Base-by-base conservation (phyloP, 2,888 invertebrate species). In the Leucania comma region DNA sequence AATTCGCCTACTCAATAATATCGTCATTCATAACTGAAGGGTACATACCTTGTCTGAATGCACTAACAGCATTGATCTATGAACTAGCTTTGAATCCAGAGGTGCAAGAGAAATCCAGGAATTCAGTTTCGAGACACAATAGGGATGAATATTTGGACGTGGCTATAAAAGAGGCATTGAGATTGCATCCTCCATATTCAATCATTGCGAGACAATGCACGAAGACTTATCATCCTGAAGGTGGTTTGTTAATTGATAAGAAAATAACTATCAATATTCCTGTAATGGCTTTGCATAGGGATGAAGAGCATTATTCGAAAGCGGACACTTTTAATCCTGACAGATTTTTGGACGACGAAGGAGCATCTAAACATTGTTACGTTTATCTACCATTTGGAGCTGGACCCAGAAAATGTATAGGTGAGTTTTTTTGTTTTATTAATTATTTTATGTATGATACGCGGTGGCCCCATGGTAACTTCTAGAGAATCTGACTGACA, bases 381-480 rank as follows among this genome's bases (percentile, higher is more conserved):
- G 83, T 92, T 0, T 95, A 90, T 84, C 84, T 95, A 65, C 95
- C 96, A 8, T 96, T 95, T 81, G 95, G 96, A 50, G 92, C 91
- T 20, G 96, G 96, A 57, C 95, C 95, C 35, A 93, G 94, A 68
- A 95, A 93, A 89, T 96, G 95, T 81, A 87, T 94, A 77, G 95
- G 95, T 96, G 87, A 92, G 94, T 87, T 62, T 20, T 61, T 35
- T 62, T n/a, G n/a, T 9, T 53, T 24, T 38, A 50, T 17, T 53
- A n/a, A n/a, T 42, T 20, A 42, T 17, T 42, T 42, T 38, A 12
- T 42, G 4, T 38, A 14, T 38, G 14, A 2, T 35, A 29, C 2
- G 35, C 10, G 2, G 35, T 10, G 10, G 10, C 35, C 12, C 3
- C 10, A 12, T 35, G 35, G 12, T 35, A 35, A 35, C 29, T 29